These are phyloP conservation scores for Alces alces DNA, from an alignment of 2,113 vertebrate genomes.

Conservation along the genomic window DNA sequence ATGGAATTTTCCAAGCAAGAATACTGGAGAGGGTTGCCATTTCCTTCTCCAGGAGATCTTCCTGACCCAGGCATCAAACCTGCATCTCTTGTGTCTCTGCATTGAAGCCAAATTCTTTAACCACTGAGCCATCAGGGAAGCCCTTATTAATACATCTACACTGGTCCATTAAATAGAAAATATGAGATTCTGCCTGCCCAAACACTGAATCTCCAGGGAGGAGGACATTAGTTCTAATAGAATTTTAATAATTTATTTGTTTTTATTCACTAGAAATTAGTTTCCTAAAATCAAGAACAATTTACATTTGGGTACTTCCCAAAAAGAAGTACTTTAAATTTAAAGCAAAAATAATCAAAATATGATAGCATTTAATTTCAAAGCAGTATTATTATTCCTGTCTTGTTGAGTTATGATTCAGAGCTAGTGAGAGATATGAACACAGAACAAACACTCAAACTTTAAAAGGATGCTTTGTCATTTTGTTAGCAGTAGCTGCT, in stretches of 20 bases:
- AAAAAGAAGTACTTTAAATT: background rate
- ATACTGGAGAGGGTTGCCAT: background rate
- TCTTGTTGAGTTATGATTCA: background rate
- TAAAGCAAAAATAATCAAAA: background rate
- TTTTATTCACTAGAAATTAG: conserved; percentile 36
- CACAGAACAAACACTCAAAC: background rate
- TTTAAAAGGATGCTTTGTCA: conserved; percentile 22
- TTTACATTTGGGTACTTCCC: fast-evolving
- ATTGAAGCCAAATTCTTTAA: background rate
- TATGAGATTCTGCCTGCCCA: background rate
- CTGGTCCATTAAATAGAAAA: background rate
- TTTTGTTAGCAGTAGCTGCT: background rate
- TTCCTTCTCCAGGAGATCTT: background rate
- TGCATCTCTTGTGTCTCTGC: background rate
- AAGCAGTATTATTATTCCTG: background rate
- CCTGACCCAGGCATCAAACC: background rate
- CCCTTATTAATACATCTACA: background rate
- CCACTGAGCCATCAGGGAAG: background rate
- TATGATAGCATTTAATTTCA: background rate
- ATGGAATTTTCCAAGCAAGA: background rate
- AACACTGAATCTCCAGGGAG: background rate
- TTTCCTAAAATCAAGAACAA: conserved; percentile 14
- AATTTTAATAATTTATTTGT: conserved; percentile 42
- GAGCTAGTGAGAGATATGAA: background rate
- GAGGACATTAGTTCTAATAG: conserved; percentile 20